Conservation (phyloP, 2,797 vertebrate genomes). For the Microcaecilia unicolor region DNA sequence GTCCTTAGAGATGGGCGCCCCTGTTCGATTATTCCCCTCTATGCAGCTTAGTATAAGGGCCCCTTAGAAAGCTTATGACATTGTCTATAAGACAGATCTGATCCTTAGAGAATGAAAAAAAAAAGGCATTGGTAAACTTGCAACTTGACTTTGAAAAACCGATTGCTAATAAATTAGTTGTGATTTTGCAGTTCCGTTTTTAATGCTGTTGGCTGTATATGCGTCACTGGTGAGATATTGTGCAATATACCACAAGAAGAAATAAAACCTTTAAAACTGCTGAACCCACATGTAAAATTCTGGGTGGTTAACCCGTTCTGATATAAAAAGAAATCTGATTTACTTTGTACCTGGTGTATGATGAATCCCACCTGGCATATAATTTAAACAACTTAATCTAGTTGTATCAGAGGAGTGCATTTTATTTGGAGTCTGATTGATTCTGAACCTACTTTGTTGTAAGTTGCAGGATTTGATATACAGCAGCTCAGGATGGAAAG, state of each 20-base stretch:
- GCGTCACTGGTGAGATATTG: constrained; percentile 1
- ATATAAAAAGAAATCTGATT: constrained; percentile 36
- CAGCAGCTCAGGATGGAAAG: constrained; percentile 2
- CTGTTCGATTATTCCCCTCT: too few species aligned
- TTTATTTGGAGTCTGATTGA: constrained; percentile 33
- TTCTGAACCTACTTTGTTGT: constrained; percentile 28
- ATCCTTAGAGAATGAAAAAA: too few species aligned
- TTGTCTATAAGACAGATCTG: too few species aligned
- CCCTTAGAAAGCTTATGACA: too few species aligned
- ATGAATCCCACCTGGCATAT: constrained; percentile 49
- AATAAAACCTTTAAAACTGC: constrained; percentile 3
- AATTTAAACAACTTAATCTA: constrained; percentile 50
- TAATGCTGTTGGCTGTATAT: constrained; percentile 2
- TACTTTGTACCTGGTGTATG: constrained; percentile 37
- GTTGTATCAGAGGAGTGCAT: constrained; percentile 29
- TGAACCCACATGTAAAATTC: neutral
- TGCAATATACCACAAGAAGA: constrained; percentile 3
- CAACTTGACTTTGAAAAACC: too few species aligned
- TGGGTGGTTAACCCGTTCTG: constrained; percentile 16
- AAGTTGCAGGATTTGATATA: constrained; percentile 17
- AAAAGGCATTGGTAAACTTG: too few species aligned
- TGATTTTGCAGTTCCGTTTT: neutral
- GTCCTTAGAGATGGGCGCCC: too few species aligned
- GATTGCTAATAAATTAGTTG: neutral
- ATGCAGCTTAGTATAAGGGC: too few species aligned